Base-by-base conservation (phyloP, 2,113 vertebrate genomes). In the Aegithalos caudatus region DNA sequence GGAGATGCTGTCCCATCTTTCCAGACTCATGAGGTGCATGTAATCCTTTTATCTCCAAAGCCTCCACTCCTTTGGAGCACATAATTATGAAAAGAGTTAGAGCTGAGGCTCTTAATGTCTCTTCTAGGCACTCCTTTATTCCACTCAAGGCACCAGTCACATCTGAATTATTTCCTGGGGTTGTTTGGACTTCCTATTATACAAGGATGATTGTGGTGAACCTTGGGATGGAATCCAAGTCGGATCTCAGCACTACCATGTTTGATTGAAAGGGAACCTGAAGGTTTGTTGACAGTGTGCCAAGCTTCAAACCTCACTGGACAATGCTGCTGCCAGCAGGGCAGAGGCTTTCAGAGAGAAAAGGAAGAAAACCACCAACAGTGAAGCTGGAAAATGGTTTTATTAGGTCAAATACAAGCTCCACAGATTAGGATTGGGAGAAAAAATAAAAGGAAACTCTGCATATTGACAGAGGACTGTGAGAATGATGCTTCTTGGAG, bases 141-240 rank as follows among this genome's bases (percentile, higher is more conserved):
- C 72, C 38, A 54, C 67, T 80, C 70, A 42, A 92, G 57, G 73
- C 87, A 93, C 61, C 78, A 56, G 70, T 84, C 7, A 8, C 78
- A 92, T 80, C 81, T 79, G 95, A 96, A 97, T 95, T 86, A 93
- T 81, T 91, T 95, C 96, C 95, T 94, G 85, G 94, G 87, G 89
- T 90, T 97, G 95, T 94, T 37, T 91, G 94, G 90, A 87, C 92
- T 85, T 93, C 87, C 69, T 60, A 85, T 96, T 94, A 44, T 90
- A 50, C 1, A 13, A 67, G 78, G 84, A 93, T 90, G 92, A 91
- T 88, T 64, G 79, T 56, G 85, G 90, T 31, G 95, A 93, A 78
- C 84, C 73, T 85, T 37, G 95, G 96, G 96, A 89, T 60, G 84
- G 87, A 79, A 65, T 93, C 96, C 94, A 94, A 87, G 90, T 21